phyloP scores from a whole-genome alignment of 2,113 vertebrate genomes.

The Glaucidium brasilianum region DNA sequence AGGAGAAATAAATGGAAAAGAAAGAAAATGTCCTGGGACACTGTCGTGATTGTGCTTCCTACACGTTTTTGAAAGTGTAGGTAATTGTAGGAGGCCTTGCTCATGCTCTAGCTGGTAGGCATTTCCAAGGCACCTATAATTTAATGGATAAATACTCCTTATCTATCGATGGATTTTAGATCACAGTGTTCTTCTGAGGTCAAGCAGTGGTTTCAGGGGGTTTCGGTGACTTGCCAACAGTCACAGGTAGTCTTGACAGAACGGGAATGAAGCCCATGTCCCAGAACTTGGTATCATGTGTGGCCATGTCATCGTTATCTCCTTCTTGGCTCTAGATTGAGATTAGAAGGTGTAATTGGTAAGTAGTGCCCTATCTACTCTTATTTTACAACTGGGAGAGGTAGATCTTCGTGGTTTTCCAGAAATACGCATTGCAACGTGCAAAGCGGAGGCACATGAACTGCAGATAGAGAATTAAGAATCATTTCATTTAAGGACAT shows the following conservation, averaged over 20 bases:
- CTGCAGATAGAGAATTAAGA: not conserved
- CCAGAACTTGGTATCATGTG: not conserved
- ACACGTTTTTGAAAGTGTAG: not conserved
- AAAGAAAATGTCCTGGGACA: not conserved
- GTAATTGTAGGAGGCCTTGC: not conserved
- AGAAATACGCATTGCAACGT: not conserved
- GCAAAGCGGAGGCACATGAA: not conserved
- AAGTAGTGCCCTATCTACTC: not conserved
- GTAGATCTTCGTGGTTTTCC: not conserved
- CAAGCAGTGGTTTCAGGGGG: not conserved
- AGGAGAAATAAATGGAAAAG: not conserved
- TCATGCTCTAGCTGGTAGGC: not conserved
- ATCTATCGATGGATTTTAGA: not conserved
- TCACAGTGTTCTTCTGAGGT: not conserved
- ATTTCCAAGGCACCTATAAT: not conserved
- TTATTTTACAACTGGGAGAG: not conserved
- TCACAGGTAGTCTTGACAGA: fast-evolving
- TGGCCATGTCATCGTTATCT: not conserved
- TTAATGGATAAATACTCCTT: not conserved
- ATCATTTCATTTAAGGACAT: not conserved
- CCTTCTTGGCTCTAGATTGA: not conserved
- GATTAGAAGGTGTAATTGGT: not conserved
- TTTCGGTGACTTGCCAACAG: not conserved
- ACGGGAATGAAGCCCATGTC: not conserved
- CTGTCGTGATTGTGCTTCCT: fast-evolving